phyloP scores from a whole-genome alignment of 2,888 invertebrate genomes.

The Acrobasis consociella region DNA sequence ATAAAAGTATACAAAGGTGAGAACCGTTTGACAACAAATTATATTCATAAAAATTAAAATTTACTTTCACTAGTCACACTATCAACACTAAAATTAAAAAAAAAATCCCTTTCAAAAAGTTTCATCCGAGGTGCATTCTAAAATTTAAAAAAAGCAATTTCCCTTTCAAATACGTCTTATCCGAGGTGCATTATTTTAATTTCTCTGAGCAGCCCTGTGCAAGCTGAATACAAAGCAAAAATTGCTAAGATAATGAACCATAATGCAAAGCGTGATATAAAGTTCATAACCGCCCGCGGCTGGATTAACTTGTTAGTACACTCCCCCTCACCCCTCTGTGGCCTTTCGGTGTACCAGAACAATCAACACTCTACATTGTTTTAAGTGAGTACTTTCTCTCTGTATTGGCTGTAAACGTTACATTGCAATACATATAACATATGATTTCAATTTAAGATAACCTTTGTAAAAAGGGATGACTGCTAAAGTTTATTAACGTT shows the following conservation, averaged over 20 bases:
- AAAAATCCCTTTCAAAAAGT: slow-evolving; percentile 7
- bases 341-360: slow-evolving; percentile 29
- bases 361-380: slow-evolving; percentile 33
- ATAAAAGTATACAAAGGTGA: too few species aligned
- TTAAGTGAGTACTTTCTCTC: not conserved
- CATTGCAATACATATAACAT: too few species aligned
- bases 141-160: slow-evolving; percentile 14
- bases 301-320: slow-evolving; percentile 76
- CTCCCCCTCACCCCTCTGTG: slow-evolving; percentile 34
- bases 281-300: slow-evolving; percentile 70
- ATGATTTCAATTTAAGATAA: too few species aligned
- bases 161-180: not conserved
- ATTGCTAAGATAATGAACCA: slow-evolving; percentile 75
- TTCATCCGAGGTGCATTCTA: not conserved
- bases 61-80: not conserved
- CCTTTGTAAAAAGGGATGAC: too few species aligned
- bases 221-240: slow-evolving; percentile 69
- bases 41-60: not conserved
- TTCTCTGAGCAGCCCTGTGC: slow-evolving; percentile 7
- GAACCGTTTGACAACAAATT: too few species aligned
- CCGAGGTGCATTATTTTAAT: slow-evolving; percentile 5
- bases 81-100: slow-evolving; percentile 5
- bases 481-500: too few species aligned
- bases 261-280: slow-evolving; percentile 78
- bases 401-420: not conserved